phyloP scores from a whole-genome alignment of 2,113 vertebrate genomes.

The Nothobranchius kuhntae region DNA sequence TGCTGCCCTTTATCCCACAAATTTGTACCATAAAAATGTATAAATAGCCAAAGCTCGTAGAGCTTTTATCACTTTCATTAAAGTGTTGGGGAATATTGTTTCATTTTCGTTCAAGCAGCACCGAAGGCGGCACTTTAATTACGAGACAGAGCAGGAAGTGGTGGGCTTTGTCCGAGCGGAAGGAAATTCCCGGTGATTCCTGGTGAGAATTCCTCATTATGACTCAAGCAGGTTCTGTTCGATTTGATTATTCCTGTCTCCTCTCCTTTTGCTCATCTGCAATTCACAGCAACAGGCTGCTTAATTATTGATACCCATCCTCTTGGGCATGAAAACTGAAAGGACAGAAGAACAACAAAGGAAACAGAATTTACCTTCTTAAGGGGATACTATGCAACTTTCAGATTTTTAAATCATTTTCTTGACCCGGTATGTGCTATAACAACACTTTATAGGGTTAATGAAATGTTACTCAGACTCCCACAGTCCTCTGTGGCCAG shows the following conservation, averaged over 20 bases:
- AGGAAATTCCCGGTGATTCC: constrained; percentile 66
- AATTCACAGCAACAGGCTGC: constrained; percentile 62
- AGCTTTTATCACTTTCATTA: constrained; percentile 72
- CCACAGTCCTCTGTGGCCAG: too few relatives aligned
- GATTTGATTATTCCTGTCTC: constrained; percentile 41
- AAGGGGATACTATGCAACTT: too few relatives aligned
- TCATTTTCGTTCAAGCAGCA: constrained; percentile 35
- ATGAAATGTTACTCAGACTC: too few relatives aligned
- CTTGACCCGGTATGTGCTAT: too few relatives aligned
- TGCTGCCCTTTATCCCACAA: constrained; percentile 69
- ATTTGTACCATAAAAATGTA: constrained; percentile 68
- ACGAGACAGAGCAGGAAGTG: constrained; percentile 11
- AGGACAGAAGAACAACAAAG: constrained; percentile 30
- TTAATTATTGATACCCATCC: constrained; percentile 75
- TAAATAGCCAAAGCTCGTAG: constrained; percentile 67
- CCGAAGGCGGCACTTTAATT: constrained; percentile 59
- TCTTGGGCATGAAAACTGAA: constrained; percentile 60
- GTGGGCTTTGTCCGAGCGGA: constrained; percentile 41
- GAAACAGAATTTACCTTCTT: too few relatives aligned
- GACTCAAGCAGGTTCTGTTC: constrained; percentile 32
- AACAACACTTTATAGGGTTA: too few relatives aligned
- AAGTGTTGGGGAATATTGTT: constrained; percentile 46
- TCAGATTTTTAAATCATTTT: too few relatives aligned
- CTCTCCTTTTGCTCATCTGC: constrained; percentile 31
- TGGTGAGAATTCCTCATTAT: constrained; percentile 67